These are phyloP conservation scores for Listronotus bonariensis DNA, from an alignment of 1,140 invertebrate genomes.

Conservation along the genomic window DNA sequence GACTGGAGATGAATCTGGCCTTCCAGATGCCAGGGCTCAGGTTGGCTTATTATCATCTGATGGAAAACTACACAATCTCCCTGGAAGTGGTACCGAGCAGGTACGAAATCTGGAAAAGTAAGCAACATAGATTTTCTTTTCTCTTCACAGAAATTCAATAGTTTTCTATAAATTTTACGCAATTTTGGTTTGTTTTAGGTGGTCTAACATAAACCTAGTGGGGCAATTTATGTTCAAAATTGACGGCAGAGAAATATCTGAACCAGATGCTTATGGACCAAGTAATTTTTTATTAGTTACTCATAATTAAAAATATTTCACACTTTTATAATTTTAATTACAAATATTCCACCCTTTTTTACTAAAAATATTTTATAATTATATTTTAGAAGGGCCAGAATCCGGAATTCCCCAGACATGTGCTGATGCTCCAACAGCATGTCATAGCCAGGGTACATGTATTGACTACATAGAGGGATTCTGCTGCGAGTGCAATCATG, in stretches of 20 bases:
- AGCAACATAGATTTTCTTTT: no score
- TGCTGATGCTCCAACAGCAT: slow-evolving; percentile 65
- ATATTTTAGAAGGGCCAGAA: slow-evolving; percentile 30
- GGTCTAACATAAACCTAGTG: slow-evolving; percentile 79
- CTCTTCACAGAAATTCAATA: not conserved
- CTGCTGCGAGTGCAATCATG: slow-evolving; percentile 82
- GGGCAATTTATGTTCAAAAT: slow-evolving; percentile 86
- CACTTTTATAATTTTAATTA: no score
- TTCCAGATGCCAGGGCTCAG: slow-evolving; percentile 87
- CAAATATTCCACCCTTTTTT: no score
- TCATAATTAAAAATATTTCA: no score
- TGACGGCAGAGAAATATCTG: slow-evolving; percentile 68
- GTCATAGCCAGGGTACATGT: slow-evolving; percentile 82
- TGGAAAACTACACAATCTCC: slow-evolving; percentile 71
- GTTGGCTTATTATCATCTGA: slow-evolving; percentile 87
- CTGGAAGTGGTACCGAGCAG: slow-evolving; percentile 86
- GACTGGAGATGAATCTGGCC: slow-evolving; percentile 63
- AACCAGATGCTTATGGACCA: slow-evolving; percentile 66
- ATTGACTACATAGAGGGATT: slow-evolving; percentile 81
- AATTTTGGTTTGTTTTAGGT: slow-evolving; percentile 63
- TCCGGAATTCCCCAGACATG: slow-evolving; percentile 55
- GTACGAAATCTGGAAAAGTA: slow-evolving; percentile 76
- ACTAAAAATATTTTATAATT: slow-evolving; percentile 6
- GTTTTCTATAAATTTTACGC: not conserved
- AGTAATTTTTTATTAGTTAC: slow-evolving; percentile 53